Percentiles rank a stretch among this genome's conserved stretches.
Conservation (phyloP, 2,888 invertebrate genomes). For the Dryocosmus kuriphilus region DNA sequence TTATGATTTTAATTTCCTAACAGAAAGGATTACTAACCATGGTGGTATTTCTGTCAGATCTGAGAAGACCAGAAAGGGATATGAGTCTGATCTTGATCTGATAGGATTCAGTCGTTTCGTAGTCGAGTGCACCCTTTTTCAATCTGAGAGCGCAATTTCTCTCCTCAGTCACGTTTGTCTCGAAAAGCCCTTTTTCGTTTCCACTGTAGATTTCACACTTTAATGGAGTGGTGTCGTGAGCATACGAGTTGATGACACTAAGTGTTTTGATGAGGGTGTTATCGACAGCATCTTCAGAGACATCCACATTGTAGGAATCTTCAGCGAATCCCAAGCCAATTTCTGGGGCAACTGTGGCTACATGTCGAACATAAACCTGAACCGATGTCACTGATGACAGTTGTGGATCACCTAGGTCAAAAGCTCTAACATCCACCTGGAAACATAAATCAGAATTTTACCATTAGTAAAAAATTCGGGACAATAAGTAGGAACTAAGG, state of each 20-base stretch:
- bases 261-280: slow-evolving; percentile 85
- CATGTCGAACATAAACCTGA: slow-evolving; percentile 90
- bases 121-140: slow-evolving; percentile 86
- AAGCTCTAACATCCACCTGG: slow-evolving; percentile 82
- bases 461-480: background rate
- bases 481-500: too few species aligned
- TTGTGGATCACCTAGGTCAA: slow-evolving; percentile 91
- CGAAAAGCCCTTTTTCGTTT: slow-evolving; percentile 87
- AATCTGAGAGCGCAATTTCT: slow-evolving; percentile 90
- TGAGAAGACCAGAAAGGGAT: slow-evolving; percentile 89
- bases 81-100: slow-evolving; percentile 87
- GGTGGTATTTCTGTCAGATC: slow-evolving; percentile 86
- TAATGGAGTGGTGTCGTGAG: slow-evolving; percentile 84
- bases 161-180: slow-evolving; percentile 86
- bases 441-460: background rate
- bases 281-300: slow-evolving; percentile 87
- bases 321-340: slow-evolving; percentile 93
- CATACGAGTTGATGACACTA: slow-evolving; percentile 86
- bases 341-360: slow-evolving; percentile 85
- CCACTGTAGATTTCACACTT: slow-evolving; percentile 89
- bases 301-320: slow-evolving; percentile 89
- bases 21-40: slow-evolving; percentile 72
- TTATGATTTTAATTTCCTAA: background rate
- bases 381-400: slow-evolving; percentile 90
- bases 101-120: slow-evolving; percentile 87